Conservation (phyloP, 1,140 invertebrate species). For the Listronotus bonariensis region DNA sequence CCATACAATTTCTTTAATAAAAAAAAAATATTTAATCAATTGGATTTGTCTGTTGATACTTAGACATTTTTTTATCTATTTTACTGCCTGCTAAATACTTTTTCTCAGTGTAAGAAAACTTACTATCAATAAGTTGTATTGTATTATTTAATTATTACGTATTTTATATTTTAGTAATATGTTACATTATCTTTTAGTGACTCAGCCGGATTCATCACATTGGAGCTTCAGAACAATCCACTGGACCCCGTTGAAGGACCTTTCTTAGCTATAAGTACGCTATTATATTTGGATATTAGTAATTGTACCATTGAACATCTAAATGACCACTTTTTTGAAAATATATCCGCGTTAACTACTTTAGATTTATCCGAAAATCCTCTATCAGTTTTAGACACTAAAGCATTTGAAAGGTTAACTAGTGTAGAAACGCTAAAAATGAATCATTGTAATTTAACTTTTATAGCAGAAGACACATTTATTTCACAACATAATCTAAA, state of each 20-base stretch:
- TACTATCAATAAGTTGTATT: background rate
- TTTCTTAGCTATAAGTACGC: constrained; percentile 67
- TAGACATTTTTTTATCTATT: constrained; percentile 23
- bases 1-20: too few relatives aligned
- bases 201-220: constrained; percentile 68
- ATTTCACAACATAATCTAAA: constrained; percentile 64
- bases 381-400: constrained; percentile 61
- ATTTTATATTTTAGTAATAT: too few relatives aligned
- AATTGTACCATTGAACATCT: constrained; percentile 64
- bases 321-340: constrained; percentile 68
- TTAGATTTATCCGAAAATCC: constrained; percentile 74
- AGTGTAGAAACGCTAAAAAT: constrained; percentile 69
- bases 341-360: constrained; percentile 67
- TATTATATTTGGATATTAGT: constrained; percentile 71
- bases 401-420: constrained; percentile 66
- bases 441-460: constrained; percentile 67
- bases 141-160: background rate
- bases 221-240: constrained; percentile 73
- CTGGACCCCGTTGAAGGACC: constrained; percentile 64
- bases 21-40: too few relatives aligned
- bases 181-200: constrained; percentile 62
- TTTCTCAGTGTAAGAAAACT: background rate
- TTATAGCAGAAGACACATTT: constrained; percentile 64
- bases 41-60: too few relatives aligned
- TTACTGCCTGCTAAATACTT: background rate